phyloP scores from a whole-genome alignment of 2,113 vertebrate species.

The Pelecanoides urinatrix region DNA sequence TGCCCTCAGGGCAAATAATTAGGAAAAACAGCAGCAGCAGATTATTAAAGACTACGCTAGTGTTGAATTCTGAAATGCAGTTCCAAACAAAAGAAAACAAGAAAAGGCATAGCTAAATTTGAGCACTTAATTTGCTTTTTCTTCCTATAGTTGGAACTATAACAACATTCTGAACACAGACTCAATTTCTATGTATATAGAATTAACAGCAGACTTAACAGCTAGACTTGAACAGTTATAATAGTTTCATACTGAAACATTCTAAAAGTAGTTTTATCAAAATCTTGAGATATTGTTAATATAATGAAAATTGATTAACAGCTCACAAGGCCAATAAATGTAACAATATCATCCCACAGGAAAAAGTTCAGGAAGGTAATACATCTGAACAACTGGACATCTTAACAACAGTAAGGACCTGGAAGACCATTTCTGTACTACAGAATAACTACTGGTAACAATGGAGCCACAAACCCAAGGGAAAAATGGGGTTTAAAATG shows the following conservation, averaged over 20 bases:
- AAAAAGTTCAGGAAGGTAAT: constrained; percentile 29
- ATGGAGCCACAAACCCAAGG: background rate
- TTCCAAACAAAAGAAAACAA: constrained; percentile 41
- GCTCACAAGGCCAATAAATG: constrained; percentile 38
- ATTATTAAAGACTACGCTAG: constrained; percentile 39
- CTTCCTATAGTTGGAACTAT: constrained; percentile 20
- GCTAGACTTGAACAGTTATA: constrained; percentile 36
- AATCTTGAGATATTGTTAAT: constrained; percentile 34
- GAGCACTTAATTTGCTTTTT: constrained; percentile 36
- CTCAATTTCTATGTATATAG: constrained; percentile 51
- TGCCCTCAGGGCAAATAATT: constrained; percentile 25
- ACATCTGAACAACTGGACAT: background rate
- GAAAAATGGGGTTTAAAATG: background rate
- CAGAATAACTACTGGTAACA: constrained; percentile 3
- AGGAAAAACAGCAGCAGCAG: constrained; percentile 58
- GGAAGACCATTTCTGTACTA: constrained; percentile 48
- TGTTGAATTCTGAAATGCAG: constrained; percentile 52
- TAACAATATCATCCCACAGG: constrained; percentile 7
- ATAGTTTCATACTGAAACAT: constrained; percentile 24
- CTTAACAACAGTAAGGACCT: constrained; percentile 17
- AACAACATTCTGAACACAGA: constrained; percentile 43
- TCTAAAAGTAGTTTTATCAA: constrained; percentile 43
- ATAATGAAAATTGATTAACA: background rate
- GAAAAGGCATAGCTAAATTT: constrained; percentile 28
- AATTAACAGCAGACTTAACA: constrained; percentile 51